A percentile compares a stretch with the other conserved stretches of the same genome.
Conservation (phyloP, 2,888 invertebrate genomes). For the Epinotia bilunana region DNA sequence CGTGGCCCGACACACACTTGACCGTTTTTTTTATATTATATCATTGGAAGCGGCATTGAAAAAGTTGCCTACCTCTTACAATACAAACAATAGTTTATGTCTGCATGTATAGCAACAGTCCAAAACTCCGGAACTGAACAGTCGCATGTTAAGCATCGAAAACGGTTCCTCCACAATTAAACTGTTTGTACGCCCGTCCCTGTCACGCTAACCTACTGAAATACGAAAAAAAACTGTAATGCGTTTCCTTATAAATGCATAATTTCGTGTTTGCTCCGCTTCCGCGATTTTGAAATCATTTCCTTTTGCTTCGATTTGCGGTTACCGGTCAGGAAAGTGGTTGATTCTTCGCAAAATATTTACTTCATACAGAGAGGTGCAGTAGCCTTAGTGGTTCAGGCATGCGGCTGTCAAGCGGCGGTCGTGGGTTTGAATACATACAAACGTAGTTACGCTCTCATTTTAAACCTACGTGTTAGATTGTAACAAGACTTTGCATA, state of each 20-base stretch:
- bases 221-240: slow-evolving; percentile 7
- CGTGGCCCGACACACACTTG: too few species aligned
- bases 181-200: slow-evolving; percentile 11
- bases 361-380: neutral
- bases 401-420: too few species aligned
- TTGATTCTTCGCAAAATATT: slow-evolving; percentile 1
- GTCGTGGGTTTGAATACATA: too few species aligned
- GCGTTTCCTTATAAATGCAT: slow-evolving; percentile 21
- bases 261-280: slow-evolving; percentile 13
- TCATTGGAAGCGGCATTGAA: neutral
- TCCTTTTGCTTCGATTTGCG: slow-evolving; percentile 5
- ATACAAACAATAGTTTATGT: neutral
- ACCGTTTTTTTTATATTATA: too few species aligned
- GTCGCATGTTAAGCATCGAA: neutral
- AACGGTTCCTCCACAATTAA: slow-evolving; percentile 29
- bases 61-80: neutral
- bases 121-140: slow-evolving; percentile 5
- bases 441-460: too few species aligned
- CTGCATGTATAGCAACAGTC: neutral
- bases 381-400: too few species aligned
- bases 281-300: slow-evolving; percentile 24
- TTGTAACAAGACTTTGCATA: too few species aligned
- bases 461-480: too few species aligned
- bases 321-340: slow-evolving; percentile 5
- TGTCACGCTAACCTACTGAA: slow-evolving; percentile 35